phyloP scores from a whole-genome alignment of 2,797 vertebrate genomes.

The Acanthis flammea region DNA sequence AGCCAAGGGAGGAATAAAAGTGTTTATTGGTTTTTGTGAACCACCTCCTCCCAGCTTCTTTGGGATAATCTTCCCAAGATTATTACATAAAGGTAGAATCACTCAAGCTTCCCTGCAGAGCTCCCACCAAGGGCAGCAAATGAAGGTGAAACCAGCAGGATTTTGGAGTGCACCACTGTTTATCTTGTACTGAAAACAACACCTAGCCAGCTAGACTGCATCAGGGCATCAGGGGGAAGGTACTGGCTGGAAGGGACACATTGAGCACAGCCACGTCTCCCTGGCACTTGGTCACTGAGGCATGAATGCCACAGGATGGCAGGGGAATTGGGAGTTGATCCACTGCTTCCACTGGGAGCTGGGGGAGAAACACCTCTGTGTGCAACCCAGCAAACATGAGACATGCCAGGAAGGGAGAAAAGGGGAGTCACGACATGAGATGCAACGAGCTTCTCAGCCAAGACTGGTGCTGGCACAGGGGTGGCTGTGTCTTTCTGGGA shows the following conservation, averaged over 20 bases:
- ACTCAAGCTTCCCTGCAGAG: not conserved
- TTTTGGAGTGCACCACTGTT: not conserved
- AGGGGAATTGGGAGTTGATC: not conserved
- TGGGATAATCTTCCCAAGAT: not conserved
- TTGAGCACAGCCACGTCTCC: not conserved
- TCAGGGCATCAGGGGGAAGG: not conserved
- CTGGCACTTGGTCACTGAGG: not conserved
- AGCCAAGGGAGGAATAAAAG: not conserved
- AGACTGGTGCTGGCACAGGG: not conserved
- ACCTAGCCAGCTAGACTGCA: conserved; percentile 15
- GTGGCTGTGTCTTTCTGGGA: too few species aligned
- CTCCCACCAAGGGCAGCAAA: conserved; percentile 8
- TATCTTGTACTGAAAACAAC: conserved; percentile 12
- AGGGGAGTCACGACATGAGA: rapidly evolving
- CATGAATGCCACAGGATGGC: conserved; percentile 8
- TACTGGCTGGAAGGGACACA: conserved; percentile 48
- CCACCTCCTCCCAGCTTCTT: not conserved
- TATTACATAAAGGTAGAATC: conserved; percentile 1
- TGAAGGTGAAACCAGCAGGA: conserved; percentile 10
- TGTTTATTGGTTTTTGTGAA: not conserved
- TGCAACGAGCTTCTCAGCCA: not conserved
- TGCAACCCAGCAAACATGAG: not conserved
- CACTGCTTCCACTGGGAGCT: not conserved
- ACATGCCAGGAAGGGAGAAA: not conserved
- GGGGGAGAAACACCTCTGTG: not conserved